Evolutionary conservation across 2,888 invertebrate species (phyloP), one percentile per base, ranked within the genome.

Genomic region (Drosophila stalkeri): DNA sequence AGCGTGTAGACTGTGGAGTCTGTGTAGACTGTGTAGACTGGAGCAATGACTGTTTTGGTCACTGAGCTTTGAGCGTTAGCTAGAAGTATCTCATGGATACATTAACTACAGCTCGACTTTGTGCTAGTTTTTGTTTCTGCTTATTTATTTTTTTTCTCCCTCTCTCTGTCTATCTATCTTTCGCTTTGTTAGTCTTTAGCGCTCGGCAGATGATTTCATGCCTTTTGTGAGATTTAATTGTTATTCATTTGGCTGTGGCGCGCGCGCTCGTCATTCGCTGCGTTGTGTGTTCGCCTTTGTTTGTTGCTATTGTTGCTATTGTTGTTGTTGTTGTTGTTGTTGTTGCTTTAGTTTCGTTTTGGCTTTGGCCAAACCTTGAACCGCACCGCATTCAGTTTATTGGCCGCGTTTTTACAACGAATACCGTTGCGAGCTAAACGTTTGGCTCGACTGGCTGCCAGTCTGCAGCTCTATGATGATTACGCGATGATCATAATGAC

Each of bases 361-460:
- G 88, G 82, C 82, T 87, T 86, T 87, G 82, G 91, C 90, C 86
- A 91, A 90, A 90, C 91, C 90, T 91, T 91, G 90, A 91, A 91
- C 90, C 91, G 91, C 76, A 82, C 84, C 89, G 85, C 81, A 82
- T 80, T 86, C 81, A 91, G 90, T 91, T 91, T 91, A 91, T 91
- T 91, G 90, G 91, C 90, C 91, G 91, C 86, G 87, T 86, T 88
- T 90, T 91, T 91, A 91, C 90, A 91, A 91, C 91, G 87, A 91
- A 91, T 91, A 90, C 90, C 90, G 90, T 90, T 91, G 78, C 81
- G 63, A 73, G 67, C 68, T 72, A 55, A 81, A 62, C 77, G 81
- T 55, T 77, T 76, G 76, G 65, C 78, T 82, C 79, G 69, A 62
- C 69, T 64, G 81, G 31, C 59, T 57, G 73, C 57, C 75, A 49